phyloP scores from a whole-genome alignment of 2,888 invertebrate species.

The Lithophane semibrunnea region DNA sequence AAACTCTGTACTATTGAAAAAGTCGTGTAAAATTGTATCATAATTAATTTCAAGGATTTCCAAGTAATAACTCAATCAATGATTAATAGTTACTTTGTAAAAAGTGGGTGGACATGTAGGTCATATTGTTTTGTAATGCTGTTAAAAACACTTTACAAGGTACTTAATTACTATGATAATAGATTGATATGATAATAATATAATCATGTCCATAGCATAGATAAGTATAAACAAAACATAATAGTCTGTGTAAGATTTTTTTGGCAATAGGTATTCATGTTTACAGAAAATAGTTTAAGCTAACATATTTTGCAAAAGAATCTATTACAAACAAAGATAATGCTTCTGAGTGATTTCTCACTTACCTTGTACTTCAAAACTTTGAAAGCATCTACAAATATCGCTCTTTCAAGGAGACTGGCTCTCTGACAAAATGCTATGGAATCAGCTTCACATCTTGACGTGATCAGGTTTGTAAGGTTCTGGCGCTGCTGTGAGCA shows the following conservation, averaged over 20 bases:
- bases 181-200: neutral
- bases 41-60: constrained; percentile 26
- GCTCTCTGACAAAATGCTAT: constrained; percentile 93
- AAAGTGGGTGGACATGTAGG: constrained; percentile 75
- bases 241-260: neutral
- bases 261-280: neutral
- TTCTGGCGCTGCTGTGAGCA: constrained; percentile 96
- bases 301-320: neutral
- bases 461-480: constrained; percentile 93
- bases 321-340: neutral
- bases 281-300: neutral
- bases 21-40: neutral
- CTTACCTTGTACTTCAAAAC: constrained; percentile 95
- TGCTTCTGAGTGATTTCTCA: neutral
- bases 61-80: constrained; percentile 36
- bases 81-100: constrained; percentile 29
- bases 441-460: constrained; percentile 94
- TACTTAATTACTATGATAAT: constrained; percentile 10
- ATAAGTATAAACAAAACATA: neutral
- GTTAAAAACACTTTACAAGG: neutral
- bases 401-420: constrained; percentile 85
- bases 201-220: neutral
- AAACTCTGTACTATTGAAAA: neutral
- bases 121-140: constrained; percentile 47
- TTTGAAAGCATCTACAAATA: constrained; percentile 95